A percentile compares a stretch with the other conserved stretches of the same genome.
Conservation (phyloP, 1,140 invertebrate species). For the Drosophila lowei region DNA sequence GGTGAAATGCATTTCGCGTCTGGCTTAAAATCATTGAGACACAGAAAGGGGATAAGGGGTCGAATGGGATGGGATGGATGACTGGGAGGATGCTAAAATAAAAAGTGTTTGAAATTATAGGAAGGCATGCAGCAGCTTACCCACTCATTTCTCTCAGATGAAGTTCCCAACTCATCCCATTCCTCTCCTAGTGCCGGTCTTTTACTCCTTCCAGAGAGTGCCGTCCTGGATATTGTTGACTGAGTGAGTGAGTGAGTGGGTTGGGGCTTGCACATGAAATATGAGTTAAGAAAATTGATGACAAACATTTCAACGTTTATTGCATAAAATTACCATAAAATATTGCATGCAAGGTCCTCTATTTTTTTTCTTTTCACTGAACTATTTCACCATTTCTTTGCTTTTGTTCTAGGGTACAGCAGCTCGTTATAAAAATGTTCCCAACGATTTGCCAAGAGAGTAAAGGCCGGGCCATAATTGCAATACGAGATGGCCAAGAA, state of each 20-base stretch:
- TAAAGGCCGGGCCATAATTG: constrained; percentile 28
- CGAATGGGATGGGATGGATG: constrained; percentile 3
- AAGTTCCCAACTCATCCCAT: neutral
- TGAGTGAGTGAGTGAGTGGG: constrained; percentile 2
- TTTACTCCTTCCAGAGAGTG: constrained; percentile 11
- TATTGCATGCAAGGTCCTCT: constrained; percentile 65
- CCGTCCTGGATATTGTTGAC: constrained; percentile 18
- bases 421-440: constrained; percentile 62
- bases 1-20: constrained; percentile 26
- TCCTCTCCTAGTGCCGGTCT: neutral
- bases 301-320: constrained; percentile 81
- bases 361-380: constrained; percentile 12
- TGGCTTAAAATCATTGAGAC: constrained; percentile 38
- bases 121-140: constrained; percentile 3
- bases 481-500: neutral
- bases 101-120: constrained; percentile 61
- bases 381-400: constrained; percentile 1
- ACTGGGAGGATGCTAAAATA: constrained; percentile 8
- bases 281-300: constrained; percentile 81
- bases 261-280: constrained; percentile 64
- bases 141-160: neutral
- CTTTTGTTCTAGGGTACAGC: no score
- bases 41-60: neutral
- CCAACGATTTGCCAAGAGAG: constrained; percentile 19
- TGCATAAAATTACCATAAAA: constrained; percentile 82